A percentile compares a stretch with the other conserved stretches of the same genome.
These are phyloP conservation scores for Odobenus rosmarus DNA, from an alignment of 2,113 vertebrate species.

Conservation along the genomic window DNA sequence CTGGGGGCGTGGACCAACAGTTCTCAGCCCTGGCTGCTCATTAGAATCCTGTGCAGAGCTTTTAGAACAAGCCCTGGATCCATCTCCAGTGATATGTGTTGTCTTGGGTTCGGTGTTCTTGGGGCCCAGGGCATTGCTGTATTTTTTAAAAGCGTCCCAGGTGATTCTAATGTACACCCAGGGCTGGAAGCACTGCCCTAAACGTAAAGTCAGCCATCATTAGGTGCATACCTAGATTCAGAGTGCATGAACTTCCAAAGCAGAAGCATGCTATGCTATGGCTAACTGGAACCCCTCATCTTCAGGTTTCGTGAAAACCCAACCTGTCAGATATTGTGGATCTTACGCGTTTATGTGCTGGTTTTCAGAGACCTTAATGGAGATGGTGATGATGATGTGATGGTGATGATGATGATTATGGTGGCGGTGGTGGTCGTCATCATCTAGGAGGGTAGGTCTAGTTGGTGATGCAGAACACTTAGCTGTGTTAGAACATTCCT, in stretches of 20 bases:
- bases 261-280: accelerated
- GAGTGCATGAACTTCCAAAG: neutral
- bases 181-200: neutral
- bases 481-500: neutral
- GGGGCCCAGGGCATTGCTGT: neutral
- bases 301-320: neutral
- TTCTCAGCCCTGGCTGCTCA: neutral
- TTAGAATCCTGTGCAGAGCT: neutral
- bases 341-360: neutral
- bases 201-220: neutral
- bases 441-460: neutral
- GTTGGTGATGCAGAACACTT: neutral
- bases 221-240: neutral
- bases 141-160: neutral
- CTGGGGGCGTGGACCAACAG: neutral
- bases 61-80: neutral
- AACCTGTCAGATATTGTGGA: neutral
- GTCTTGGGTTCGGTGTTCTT: neutral
- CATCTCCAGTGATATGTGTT: neutral
- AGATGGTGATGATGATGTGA: neutral
- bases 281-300: neutral
- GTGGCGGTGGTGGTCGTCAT: neutral
- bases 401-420: neutral
- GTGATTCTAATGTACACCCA: neutral
- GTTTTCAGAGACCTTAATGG: neutral